Base-by-base conservation (phyloP, 2,797 vertebrate genomes). In the Sylvia borin region DNA sequence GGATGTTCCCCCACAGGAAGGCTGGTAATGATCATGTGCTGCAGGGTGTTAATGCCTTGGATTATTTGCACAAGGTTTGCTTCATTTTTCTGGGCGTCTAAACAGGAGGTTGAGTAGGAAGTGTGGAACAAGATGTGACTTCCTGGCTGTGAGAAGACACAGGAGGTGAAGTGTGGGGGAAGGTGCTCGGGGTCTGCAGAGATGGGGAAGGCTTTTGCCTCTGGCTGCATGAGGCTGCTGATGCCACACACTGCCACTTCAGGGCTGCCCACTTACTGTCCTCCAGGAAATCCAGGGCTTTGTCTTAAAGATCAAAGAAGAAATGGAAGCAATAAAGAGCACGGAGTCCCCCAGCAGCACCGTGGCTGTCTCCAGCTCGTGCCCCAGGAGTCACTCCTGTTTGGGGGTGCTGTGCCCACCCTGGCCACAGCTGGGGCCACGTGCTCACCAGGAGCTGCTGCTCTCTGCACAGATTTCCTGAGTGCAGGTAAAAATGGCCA, bases 21-120 rank as follows among this genome's bases (percentile, higher is more conserved):
- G 51, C 53, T 75, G 45, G 36, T 40, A 71, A 71, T 94, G 74
- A 15, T 31, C 77, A 11, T 11, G 13, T 26, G 80, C 87, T 93
- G 11, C 57, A 75, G 60, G 47, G 32, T 81, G 54, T 48, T 85
- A 57, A 66, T 70, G 57, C 38, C 62, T 67, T 54, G 61, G 36
- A 68, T 90, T 82, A 32, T 85, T 91, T 80, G 88, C 81, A 50
- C 50, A 31, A 88, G 80, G 24, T 34, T 81, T 40, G 65, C 50
- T 86, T 92, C 76, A 21, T 67, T 84, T 68, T 79, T 58, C 68
- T 68, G 68, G 13, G 34, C 8, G 15, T 45, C 50, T 83, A 32
- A 57, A 51, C 32, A 83, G 71, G 45, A 73, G 40, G 55, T 11
- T 62, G 86, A 85, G 71, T 48, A 51, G 47, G 40, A 82, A 40